Percentiles rank a stretch among this genome's conserved stretches.
phyloP scores from a whole-genome alignment of 1,140 invertebrate species.

The Lethrus apterus region DNA sequence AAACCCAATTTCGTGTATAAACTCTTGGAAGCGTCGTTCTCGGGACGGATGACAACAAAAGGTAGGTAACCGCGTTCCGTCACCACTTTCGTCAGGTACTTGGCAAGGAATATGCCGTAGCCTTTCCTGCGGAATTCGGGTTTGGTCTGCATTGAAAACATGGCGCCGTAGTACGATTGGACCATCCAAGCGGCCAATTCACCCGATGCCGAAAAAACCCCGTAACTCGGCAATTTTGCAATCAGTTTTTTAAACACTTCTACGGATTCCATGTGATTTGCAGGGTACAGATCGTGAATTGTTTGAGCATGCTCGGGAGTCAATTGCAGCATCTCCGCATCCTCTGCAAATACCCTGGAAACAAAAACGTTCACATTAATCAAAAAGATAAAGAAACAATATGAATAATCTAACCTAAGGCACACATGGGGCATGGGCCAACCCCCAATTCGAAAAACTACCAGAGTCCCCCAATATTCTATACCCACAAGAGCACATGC shows the following conservation, averaged over 20 bases:
- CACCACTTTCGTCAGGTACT: slow-evolving; percentile 59
- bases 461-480: too few relatives aligned
- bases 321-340: slow-evolving; percentile 59
- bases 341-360: slow-evolving; percentile 51
- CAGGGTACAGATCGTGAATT: slow-evolving; percentile 76
- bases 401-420: too few relatives aligned
- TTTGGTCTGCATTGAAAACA: slow-evolving; percentile 85
- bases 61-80: slow-evolving; percentile 68
- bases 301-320: slow-evolving; percentile 66
- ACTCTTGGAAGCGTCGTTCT: slow-evolving; percentile 73
- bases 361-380: slow-evolving; percentile 5
- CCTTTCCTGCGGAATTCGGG: slow-evolving; percentile 74
- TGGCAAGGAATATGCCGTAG: slow-evolving; percentile 61
- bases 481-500: too few relatives aligned
- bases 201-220: slow-evolving; percentile 60
- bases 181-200: slow-evolving; percentile 77
- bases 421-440: too few relatives aligned
- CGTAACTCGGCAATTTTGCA: slow-evolving; percentile 63
- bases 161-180: slow-evolving; percentile 79
- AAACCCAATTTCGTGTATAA: slow-evolving; percentile 74
- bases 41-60: slow-evolving; percentile 77
- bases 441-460: too few relatives aligned
- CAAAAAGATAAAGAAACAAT: background rate
- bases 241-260: slow-evolving; percentile 74
- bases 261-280: slow-evolving; percentile 75